Evolutionary conservation across 1,140 invertebrate species (phyloP).

Genomic region (Trypoxylus dichotomus): DNA sequence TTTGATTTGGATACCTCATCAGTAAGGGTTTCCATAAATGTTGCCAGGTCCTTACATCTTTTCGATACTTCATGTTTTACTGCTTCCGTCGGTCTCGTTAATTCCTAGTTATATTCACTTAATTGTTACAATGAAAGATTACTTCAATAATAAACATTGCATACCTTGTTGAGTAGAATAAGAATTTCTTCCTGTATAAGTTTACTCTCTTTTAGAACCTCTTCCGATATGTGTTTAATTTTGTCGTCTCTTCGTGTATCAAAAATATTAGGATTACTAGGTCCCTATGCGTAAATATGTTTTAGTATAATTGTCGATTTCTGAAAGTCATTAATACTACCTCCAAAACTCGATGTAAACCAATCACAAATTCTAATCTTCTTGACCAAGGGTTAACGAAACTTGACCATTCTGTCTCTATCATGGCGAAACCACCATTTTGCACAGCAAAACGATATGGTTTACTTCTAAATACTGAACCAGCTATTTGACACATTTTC

Average conservation of each 20-base stretch:
- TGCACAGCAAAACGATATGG: slow-evolving; percentile 78
- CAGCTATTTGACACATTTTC: slow-evolving; percentile 54
- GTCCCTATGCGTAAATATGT: slow-evolving; percentile 57
- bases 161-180: slow-evolving; percentile 67
- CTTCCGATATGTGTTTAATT: slow-evolving; percentile 55
- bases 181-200: slow-evolving; percentile 70
- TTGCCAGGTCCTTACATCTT: slow-evolving; percentile 70
- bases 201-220: slow-evolving; percentile 63
- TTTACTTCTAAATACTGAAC: slow-evolving; percentile 72
- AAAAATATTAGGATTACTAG: slow-evolving; percentile 73
- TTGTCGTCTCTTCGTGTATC: slow-evolving; percentile 55
- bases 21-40: slow-evolving; percentile 74
- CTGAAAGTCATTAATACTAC: slow-evolving; percentile 51
- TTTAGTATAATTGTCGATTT: slow-evolving; percentile 29
- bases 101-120: slow-evolving; percentile 47
- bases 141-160: neutral
- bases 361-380: slow-evolving; percentile 88
- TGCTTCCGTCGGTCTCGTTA: slow-evolving; percentile 60
- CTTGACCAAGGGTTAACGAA: slow-evolving; percentile 93
- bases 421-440: slow-evolving; percentile 78
- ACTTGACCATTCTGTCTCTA: slow-evolving; percentile 92
- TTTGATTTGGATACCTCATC: slow-evolving; percentile 63
- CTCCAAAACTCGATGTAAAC: slow-evolving; percentile 82
- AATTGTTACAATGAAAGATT: neutral
- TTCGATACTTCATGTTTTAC: slow-evolving; percentile 66